phyloP scores from a whole-genome alignment of 2,797 vertebrate genomes.

The Pseudotriccus pelzelni region DNA sequence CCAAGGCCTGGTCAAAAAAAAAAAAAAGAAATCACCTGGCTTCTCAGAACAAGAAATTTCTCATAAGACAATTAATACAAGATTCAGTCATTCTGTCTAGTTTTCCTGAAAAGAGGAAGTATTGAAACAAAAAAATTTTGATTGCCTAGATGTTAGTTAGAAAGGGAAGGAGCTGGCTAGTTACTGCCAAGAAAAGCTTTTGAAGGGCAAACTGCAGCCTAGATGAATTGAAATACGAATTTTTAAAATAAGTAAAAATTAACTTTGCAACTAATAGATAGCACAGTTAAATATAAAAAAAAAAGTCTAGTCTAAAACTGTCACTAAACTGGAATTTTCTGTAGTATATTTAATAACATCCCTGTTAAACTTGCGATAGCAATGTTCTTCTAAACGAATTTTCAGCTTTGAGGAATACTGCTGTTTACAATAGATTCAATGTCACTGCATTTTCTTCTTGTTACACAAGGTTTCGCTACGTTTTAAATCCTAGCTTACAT shows the following conservation, averaged over 20 bases:
- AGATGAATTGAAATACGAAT: neutral
- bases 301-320: neutral
- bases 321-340: neutral
- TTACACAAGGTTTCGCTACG: neutral
- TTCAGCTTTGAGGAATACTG: neutral
- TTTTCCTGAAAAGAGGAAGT: neutral
- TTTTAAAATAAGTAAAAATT: neutral
- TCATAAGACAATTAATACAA: neutral
- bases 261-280: neutral
- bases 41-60: neutral
- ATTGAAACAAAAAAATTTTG: neutral
- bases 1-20: constrained; percentile 79
- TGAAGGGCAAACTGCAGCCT: neutral
- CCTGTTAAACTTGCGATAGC: neutral
- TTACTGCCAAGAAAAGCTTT: neutral
- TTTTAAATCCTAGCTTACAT: neutral
- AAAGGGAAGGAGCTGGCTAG: neutral
- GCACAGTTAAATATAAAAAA: neutral
- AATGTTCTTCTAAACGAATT: neutral
- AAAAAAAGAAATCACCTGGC: neutral
- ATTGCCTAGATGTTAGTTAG: neutral
- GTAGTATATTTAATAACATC: neutral
- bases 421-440: neutral
- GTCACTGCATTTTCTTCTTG: neutral
- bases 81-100: neutral